Base-by-base conservation (phyloP, 1,140 invertebrate species). In the Propsilocerus akamusi region DNA sequence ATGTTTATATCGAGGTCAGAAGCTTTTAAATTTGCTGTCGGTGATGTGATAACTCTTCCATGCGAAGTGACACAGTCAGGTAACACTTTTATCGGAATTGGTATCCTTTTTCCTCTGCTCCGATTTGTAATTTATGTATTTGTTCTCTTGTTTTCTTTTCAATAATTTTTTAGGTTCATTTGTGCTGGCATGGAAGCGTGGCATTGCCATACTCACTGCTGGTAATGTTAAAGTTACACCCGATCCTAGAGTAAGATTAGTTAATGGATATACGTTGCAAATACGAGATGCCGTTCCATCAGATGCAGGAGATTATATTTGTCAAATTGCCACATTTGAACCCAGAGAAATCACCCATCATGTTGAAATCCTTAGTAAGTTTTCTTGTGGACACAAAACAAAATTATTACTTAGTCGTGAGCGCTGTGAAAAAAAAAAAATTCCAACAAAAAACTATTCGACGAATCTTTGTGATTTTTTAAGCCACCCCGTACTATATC, bases 291-390 rank as follows among this genome's bases (percentile, higher is more conserved):
- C 65, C 5, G 57, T 58, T 11, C 57, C 63, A 8, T 60, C 64
- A 48, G 70, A 72, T 55, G 68, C 66, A 6, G 70, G 69, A 5
- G 64, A 67, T 50, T 72, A 72, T 56, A 63, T 68, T 37, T 72
- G 70, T 54, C 69, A 70, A 53, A 68, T 72, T 37, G 68, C 63
- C 10, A 68, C 68, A 4, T 52, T 66, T 28, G 59, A 66, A 52
- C 67, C 68, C 5, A 56, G 61, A 50, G 68, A 72, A 59, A 65
- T 69, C 25, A 66, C 63, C 12, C 70, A 72, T 54, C 67, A 63
- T 8, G 56, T 72, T 17, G 64, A 69, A 54, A 66, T 72, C 46
- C 58, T 70, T 37, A 67, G 69, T 70, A 59, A 64, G 64, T 62
- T 17, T 48, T 17, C n/a, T 23, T 47, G 12, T 12, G 11, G 10